Evolutionary conservation across 2,113 vertebrate species (phyloP), one percentile per base, ranked within the genome.

Genomic region (Sardina pilchardus): DNA sequence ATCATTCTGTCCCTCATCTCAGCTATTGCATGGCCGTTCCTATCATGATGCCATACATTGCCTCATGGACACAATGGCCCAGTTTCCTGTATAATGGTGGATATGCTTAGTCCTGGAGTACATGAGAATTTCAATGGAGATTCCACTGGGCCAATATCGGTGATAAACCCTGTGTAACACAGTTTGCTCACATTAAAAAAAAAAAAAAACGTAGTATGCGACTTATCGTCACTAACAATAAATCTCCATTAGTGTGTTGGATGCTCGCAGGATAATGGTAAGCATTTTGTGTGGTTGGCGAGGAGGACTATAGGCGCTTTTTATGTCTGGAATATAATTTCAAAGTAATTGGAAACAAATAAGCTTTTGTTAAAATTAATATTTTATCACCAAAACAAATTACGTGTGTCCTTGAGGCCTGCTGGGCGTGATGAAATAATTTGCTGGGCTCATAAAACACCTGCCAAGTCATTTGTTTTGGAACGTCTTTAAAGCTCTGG

Each of bases 341-440:
- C 6, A n/a, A 63, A 24, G 56, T 63, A 63, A 63, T 63, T 63
- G 56, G 4, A n/a, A 24, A 63, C 56, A 63, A 63, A 63, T 26
- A 63, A 63, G 56, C 21, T n/a, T n/a, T 63, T 24, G 56, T 24
- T n/a, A 4, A 63, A 63, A n/a, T 63, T 63, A n/a, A 63, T 63
- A 63, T 63, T 63, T 63, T 63, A 63, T 63, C 50, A 53, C 56
- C 56, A n/a, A 63, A n/a, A 63, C 56, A 63, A 63, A 63, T 63
- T 19, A 53, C 4, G 50, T 17, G 48, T 48, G 48, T 50, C 48
- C 48, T 50, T 50, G 16, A 16, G 12, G 48, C 48, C 48, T 50
- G 3, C 48, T 50, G 48, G 48, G 16, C 16, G 48, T 50, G 12
- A 50, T 50, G 12, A 50, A 50, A 50, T 50, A 50, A 50, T 50